phyloP scores from a whole-genome alignment of 37 sponge, comb jelly and placozoan genomes.

The Spongilla lacustris region DNA sequence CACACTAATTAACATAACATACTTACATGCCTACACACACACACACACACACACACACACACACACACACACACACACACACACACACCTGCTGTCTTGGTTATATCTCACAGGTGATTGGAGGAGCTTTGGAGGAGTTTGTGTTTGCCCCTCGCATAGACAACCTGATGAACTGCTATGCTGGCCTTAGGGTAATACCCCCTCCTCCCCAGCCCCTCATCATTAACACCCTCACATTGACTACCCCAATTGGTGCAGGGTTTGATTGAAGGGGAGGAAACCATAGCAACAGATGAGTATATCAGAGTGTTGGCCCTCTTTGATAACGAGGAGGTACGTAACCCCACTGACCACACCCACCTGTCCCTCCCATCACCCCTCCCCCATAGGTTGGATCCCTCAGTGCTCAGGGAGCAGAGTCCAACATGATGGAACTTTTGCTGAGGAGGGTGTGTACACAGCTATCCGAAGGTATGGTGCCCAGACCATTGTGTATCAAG shows the following conservation, averaged over 20 bases:
- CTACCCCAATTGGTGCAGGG: no score
- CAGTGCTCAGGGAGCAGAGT: conserved; percentile 92
- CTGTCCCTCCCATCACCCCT: no score
- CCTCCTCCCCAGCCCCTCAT: no score
- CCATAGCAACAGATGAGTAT: conserved; percentile 64
- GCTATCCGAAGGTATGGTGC: background rate
- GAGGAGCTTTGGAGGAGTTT: conserved; percentile 90
- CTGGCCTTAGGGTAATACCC: conserved; percentile 67
- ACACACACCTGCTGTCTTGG: no score
- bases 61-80: no score
- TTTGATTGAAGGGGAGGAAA: conserved; percentile 39
- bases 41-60: no score
- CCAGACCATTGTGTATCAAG: no score
- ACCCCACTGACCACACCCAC: no score
- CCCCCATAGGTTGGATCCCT: conserved; percentile 74
- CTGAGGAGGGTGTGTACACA: conserved; percentile 68
- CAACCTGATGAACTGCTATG: conserved; percentile 93
- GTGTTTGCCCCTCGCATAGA: conserved; percentile 93
- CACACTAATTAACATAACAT: no score
- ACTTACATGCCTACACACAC: no score
- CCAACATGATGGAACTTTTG: conserved; percentile 72
- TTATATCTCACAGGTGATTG: conserved; percentile 63
- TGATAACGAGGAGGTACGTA: conserved; percentile 96
- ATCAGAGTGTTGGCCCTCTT: conserved; percentile 81
- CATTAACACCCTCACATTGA: no score